phyloP scores from a whole-genome alignment of 1,140 invertebrate genomes.

The Diploscapter pachys region DNA sequence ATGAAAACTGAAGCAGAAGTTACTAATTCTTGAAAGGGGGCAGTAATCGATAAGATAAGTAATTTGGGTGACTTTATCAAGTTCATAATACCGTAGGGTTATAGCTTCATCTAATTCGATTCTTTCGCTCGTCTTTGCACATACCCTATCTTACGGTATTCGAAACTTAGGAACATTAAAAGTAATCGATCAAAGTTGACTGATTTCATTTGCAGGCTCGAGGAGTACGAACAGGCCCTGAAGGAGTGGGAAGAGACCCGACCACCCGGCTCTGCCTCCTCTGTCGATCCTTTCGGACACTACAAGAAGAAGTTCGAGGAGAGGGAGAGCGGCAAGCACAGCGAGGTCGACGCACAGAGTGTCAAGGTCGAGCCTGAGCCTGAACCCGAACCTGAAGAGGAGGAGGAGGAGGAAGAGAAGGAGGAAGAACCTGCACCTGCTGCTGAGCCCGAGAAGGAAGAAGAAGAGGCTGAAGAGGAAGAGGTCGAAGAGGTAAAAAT shows the following conservation, averaged over 20 bases:
- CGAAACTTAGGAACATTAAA: no score
- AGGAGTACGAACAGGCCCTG: constrained; percentile 55
- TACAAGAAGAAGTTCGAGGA: constrained; percentile 58
- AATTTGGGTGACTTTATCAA: no score
- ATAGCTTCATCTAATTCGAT: no score
- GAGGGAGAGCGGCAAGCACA: constrained; percentile 40
- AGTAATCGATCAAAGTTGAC: no score
- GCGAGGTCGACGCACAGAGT: constrained; percentile 28
- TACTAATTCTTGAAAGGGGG: no score
- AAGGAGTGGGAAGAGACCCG: constrained; percentile 57
- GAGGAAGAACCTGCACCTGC: constrained; percentile 50
- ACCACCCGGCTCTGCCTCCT: constrained; percentile 55
- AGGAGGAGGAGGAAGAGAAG: constrained; percentile 37
- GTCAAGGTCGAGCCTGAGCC: constrained; percentile 32
- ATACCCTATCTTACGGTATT: no score
- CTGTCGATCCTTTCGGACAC: constrained; percentile 46
- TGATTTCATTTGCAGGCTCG: constrained; percentile 41
- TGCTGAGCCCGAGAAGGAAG: constrained; percentile 46
- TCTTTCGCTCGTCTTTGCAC: no score
- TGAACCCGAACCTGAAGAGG: constrained; percentile 39
- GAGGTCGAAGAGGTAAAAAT: constrained; percentile 38
- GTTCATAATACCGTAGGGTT: no score
- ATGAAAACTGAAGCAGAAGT: no score
- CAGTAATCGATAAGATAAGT: no score
- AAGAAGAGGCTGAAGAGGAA: constrained; percentile 49